Evolutionary conservation across 2,888 invertebrate species (phyloP).

Genomic region (Iselma pallidipennis): DNA sequence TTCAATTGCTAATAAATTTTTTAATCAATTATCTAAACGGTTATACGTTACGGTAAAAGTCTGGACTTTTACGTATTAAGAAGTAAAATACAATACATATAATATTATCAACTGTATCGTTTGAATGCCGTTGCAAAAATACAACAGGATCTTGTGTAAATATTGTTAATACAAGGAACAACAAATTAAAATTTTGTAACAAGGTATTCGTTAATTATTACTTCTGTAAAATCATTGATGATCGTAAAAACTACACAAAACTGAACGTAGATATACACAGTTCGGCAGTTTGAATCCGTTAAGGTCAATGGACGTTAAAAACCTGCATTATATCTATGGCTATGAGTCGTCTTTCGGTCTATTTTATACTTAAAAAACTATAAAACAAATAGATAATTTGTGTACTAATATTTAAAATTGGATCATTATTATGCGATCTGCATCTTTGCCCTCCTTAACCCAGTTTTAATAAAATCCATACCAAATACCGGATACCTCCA

Average conservation of each 20-base stretch:
- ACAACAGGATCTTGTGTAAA: background rate
- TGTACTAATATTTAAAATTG: background rate
- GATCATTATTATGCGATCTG: conserved; percentile 33
- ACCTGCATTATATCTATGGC: background rate
- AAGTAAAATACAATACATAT: background rate
- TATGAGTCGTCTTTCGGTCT: background rate
- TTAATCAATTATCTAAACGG: background rate
- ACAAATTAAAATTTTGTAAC: background rate
- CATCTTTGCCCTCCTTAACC: conserved; percentile 49
- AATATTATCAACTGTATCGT: no score
- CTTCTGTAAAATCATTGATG: background rate
- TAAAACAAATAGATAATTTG: background rate
- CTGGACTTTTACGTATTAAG: background rate
- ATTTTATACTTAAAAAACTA: background rate
- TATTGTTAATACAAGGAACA: background rate
- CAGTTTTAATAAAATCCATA: conserved; percentile 32
- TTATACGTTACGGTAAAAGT: background rate
- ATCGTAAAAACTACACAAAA: background rate
- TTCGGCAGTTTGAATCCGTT: background rate
- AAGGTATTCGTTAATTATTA: no score
- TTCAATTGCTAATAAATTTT: background rate
- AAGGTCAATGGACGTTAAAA: background rate
- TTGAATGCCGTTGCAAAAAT: background rate
- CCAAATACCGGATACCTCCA: background rate
- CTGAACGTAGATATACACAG: background rate